These are phyloP conservation scores for Scalopus aquaticus DNA, from an alignment of 2,113 vertebrate species.

Conservation along the genomic window DNA sequence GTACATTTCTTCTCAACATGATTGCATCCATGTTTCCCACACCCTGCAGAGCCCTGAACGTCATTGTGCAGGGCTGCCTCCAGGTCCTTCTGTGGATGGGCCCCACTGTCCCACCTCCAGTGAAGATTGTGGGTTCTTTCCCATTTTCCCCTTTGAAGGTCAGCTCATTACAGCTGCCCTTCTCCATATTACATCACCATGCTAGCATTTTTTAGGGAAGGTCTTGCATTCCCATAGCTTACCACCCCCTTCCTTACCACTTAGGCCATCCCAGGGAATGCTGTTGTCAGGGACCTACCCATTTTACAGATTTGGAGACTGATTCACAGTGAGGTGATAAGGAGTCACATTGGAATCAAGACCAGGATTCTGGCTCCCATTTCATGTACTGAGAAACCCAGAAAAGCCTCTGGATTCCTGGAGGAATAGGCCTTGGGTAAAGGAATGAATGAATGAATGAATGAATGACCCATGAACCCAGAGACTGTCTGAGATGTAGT, in stretches of 20 bases:
- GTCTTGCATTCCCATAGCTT: not conserved
- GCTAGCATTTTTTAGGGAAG: not conserved
- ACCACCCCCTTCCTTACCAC: not conserved
- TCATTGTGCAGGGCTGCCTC: not conserved
- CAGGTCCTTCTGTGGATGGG: not conserved
- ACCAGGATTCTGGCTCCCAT: not conserved
- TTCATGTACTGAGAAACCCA: not conserved
- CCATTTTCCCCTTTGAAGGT: not conserved
- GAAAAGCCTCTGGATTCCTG: not conserved
- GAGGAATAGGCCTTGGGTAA: not conserved
- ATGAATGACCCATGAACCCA: not conserved
- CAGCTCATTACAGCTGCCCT: not conserved
- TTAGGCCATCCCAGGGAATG: not conserved
- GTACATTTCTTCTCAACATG: not conserved
- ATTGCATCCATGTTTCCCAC: not conserved
- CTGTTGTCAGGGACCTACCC: not conserved
- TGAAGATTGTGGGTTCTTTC: accelerated
- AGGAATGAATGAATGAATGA: not conserved
- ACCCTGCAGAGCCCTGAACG: accelerated
- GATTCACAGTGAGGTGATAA: not conserved
- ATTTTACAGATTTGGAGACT: not conserved
- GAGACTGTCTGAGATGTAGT: not conserved
- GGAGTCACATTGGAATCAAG: not conserved
- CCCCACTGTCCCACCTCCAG: not conserved
- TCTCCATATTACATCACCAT: not conserved